Evolutionary conservation across 2,888 invertebrate genomes (phyloP).

Genomic region (Malthinus seriepunctatus): DNA sequence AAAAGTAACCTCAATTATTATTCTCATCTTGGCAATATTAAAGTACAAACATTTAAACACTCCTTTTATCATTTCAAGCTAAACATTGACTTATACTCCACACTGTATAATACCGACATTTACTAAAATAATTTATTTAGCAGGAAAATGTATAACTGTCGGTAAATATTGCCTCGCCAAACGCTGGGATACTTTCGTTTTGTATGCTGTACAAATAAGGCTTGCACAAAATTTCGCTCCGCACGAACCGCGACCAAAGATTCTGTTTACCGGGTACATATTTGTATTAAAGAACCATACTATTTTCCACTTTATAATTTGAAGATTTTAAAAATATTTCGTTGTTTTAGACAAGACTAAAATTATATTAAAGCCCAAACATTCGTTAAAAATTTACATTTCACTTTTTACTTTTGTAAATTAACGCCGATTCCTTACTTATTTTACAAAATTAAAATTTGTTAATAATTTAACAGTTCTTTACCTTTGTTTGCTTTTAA

Average conservation of each 20-base stretch:
- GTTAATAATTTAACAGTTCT: no score
- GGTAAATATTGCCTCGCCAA: constrained; percentile 57
- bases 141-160: constrained; percentile 58
- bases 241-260: constrained; percentile 51
- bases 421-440: no score
- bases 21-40: constrained; percentile 30
- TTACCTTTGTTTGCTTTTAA: no score
- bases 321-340: constrained; percentile 31
- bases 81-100: constrained; percentile 54
- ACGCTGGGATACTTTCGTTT: constrained; percentile 55
- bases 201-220: constrained; percentile 53
- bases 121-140: constrained; percentile 58
- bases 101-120: constrained; percentile 54
- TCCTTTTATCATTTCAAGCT: constrained; percentile 42
- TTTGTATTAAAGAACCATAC: constrained; percentile 33
- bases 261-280: constrained; percentile 43
- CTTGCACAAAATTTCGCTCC: constrained; percentile 52
- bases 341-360: constrained; percentile 19
- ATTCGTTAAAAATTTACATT: background rate
- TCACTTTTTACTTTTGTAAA: no score
- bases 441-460: no score
- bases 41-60: constrained; percentile 28
- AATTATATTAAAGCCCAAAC: background rate
- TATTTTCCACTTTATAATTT: constrained; percentile 34
- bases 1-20: constrained; percentile 24